Conservation (phyloP, 2,113 vertebrate genomes). For the Plecotus auritus region DNA sequence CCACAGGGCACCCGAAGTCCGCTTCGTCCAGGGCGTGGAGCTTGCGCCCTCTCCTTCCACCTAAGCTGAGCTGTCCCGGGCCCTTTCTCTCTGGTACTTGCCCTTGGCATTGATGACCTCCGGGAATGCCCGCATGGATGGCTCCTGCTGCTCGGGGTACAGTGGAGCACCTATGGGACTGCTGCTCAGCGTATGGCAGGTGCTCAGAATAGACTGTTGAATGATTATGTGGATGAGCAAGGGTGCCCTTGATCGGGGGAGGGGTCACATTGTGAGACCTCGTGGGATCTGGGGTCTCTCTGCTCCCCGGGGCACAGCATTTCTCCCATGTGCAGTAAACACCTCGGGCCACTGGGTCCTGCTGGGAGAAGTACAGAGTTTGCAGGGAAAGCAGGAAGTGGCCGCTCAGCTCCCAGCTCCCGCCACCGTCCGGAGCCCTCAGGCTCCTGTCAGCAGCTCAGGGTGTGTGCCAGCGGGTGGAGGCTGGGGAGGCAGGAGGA, state of each 20-base stretch:
- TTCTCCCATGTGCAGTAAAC: background rate
- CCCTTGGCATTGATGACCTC: background rate
- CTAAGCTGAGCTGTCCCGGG: background rate
- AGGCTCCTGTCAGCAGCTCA: background rate
- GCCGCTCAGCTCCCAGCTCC: background rate
- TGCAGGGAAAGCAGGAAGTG: constrained; percentile 43
- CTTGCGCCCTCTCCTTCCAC: background rate
- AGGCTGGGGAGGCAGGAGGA: background rate
- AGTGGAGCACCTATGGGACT: rapidly evolving
- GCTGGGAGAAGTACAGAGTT: background rate
- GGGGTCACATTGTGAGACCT: background rate
- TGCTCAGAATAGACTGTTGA: background rate
- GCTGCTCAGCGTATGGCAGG: background rate
- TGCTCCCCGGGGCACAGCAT: background rate
- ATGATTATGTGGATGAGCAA: rapidly evolving
- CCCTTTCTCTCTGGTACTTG: too few relatives aligned
- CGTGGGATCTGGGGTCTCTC: background rate
- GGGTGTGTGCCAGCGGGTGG: background rate
- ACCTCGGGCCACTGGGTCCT: background rate
- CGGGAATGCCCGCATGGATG: rapidly evolving
- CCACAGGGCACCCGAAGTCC: background rate
- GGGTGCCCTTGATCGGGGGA: background rate
- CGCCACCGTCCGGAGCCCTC: background rate
- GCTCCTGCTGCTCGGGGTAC: background rate
- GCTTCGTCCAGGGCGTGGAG: rapidly evolving